Evolutionary conservation across 2,797 vertebrate species (phyloP).

Genomic region (Mormyrus hasselquistii): DNA sequence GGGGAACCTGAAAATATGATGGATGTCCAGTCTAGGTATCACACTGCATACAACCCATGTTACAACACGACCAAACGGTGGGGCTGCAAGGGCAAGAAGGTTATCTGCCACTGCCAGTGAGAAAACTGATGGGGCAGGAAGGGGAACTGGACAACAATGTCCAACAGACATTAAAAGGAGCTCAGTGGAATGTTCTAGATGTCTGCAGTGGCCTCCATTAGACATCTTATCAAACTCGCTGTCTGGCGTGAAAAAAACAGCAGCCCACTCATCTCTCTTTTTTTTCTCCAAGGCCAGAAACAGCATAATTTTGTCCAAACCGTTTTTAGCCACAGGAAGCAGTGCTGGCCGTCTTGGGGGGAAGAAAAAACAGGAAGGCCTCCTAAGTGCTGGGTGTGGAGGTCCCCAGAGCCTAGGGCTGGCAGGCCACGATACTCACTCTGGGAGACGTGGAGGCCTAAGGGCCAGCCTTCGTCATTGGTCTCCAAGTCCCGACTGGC

Average conservation of each 20-base stretch:
- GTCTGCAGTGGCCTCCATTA: background rate
- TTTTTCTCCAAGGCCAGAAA: constrained; percentile 15
- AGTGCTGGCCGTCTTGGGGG: background rate
- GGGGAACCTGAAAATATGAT: background rate
- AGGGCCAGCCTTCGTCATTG: constrained; percentile 56
- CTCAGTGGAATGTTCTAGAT: background rate
- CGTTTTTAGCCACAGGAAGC: constrained; percentile 21
- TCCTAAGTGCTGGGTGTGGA: constrained; percentile 14
- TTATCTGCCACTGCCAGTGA: background rate
- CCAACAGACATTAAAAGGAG: background rate
- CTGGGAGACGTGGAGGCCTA: constrained; percentile 60
- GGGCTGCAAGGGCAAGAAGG: background rate
- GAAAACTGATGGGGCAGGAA: background rate
- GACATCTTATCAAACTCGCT: background rate
- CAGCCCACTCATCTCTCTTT: background rate
- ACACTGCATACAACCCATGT: background rate
- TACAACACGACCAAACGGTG: background rate
- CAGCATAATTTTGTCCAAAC: constrained; percentile 24
- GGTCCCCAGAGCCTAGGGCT: background rate
- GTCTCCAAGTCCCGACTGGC: constrained; percentile 64
- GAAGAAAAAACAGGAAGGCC: constrained; percentile 11
- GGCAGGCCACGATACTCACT: constrained; percentile 54
- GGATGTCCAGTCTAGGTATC: background rate
- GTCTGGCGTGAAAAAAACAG: background rate
- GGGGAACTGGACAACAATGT: background rate